Conservation (phyloP, 2,113 vertebrate species). For the Sturnira hondurensis region DNA sequence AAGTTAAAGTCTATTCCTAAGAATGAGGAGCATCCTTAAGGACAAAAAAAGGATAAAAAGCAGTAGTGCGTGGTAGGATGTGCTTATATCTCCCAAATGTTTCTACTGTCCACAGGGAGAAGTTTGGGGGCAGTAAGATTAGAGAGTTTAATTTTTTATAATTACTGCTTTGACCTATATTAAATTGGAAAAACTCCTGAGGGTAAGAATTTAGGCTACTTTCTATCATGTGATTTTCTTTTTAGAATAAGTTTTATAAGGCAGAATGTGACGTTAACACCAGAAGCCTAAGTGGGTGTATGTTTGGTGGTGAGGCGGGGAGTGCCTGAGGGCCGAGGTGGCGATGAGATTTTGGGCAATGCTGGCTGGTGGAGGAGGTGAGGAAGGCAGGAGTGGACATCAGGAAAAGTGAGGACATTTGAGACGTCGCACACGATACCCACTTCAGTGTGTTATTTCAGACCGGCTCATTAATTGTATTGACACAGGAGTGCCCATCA, state of each 20-base stretch:
- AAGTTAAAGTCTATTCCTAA: background rate
- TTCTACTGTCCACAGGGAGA: background rate
- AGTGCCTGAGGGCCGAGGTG: too few relatives aligned
- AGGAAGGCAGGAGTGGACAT: background rate
- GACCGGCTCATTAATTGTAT: background rate
- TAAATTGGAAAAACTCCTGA: background rate
- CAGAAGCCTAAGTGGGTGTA: background rate
- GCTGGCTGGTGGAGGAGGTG: background rate
- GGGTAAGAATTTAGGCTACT: conserved; percentile 31
- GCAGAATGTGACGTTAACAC: background rate
- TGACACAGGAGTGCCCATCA: too few relatives aligned
- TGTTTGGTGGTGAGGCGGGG: background rate
- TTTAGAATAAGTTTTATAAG: background rate
- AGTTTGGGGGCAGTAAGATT: background rate
- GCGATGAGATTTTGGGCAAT: background rate
- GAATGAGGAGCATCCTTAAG: background rate
- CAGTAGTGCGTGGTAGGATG: background rate
- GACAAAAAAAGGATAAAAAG: background rate
- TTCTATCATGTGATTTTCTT: background rate
- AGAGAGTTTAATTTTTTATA: background rate
- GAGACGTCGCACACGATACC: background rate
- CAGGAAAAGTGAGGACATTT: background rate
- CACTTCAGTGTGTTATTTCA: background rate
- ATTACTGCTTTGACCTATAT: conserved; percentile 46
- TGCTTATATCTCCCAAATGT: background rate